Conservation (phyloP, 92 coral and sea anemone genomes). For the Umimayanthus chanpuru region DNA sequence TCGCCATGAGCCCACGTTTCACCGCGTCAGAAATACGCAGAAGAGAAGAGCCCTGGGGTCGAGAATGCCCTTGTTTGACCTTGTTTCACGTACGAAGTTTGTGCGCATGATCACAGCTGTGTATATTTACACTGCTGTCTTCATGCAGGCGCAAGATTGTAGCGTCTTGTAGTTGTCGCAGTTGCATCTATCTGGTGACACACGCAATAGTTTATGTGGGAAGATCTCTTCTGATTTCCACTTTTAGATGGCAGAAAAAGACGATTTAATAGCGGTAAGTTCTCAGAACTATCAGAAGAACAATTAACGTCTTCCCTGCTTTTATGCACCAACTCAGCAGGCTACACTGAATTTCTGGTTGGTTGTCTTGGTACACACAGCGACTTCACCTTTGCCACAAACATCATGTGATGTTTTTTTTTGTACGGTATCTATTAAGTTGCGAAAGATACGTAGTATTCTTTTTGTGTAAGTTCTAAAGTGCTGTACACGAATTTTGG, state of each 20-base stretch:
- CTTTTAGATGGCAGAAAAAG: constrained; percentile 25
- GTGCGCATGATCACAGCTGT: neutral
- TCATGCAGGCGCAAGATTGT: neutral
- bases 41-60: too few relatives aligned
- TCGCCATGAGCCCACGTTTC: too few relatives aligned
- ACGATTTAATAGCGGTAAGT: constrained; percentile 34
- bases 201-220: neutral
- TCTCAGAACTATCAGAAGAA: neutral
- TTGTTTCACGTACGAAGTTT: neutral
- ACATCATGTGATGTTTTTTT: neutral
- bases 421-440: neutral
- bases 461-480: too few relatives aligned
- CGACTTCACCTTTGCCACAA: too few relatives aligned
- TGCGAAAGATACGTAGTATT: too few relatives aligned
- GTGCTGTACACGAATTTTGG: neutral
- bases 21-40: too few relatives aligned
- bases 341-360: neutral
- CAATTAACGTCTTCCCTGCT: too few relatives aligned
- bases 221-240: neutral
- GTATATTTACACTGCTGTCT: neutral
- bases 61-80: constrained; percentile 47
- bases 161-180: neutral
- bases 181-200: neutral
- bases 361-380: too few relatives aligned
- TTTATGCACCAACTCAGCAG: neutral